Evolutionary conservation across 2,797 vertebrate genomes (phyloP).

Genomic region (Fistularia commersonii): DNA sequence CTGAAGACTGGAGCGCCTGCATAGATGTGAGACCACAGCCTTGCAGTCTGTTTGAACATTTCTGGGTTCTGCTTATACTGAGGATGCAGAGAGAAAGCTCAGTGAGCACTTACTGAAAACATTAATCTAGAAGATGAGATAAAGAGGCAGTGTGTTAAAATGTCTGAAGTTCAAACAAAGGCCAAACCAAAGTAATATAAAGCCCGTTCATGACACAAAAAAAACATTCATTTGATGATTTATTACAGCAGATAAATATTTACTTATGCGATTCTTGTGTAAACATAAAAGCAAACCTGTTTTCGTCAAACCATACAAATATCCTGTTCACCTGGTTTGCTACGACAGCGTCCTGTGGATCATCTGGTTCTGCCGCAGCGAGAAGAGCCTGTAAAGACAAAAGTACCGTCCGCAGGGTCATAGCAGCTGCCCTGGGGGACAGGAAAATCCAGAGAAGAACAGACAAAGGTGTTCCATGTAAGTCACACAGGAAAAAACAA

Average conservation of each 20-base stretch:
- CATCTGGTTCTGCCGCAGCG: constrained; percentile 96
- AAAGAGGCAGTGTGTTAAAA: too few species aligned
- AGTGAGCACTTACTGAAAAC: not conserved
- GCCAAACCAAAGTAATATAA: too few species aligned
- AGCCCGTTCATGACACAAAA: too few species aligned
- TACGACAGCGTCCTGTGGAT: constrained; percentile 98
- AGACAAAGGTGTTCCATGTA: not conserved
- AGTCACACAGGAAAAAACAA: not conserved
- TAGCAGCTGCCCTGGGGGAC: constrained; percentile 91
- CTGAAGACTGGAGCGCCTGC: constrained; percentile 93
- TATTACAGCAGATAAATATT: too few species aligned
- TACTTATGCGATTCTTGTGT: not conserved
- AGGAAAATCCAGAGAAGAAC: constrained; percentile 3
- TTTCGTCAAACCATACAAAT: not conserved
- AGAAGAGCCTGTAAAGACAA: constrained; percentile 96
- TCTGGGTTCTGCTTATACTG: constrained; percentile 96
- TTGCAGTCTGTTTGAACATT: constrained; percentile 95
- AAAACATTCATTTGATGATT: too few species aligned
- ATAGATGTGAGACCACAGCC: constrained; percentile 84
- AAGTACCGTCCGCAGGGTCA: constrained; percentile 98
- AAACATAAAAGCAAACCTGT: not conserved
- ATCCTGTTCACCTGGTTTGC: constrained; percentile 87
- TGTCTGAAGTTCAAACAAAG: too few species aligned
- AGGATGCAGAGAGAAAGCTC: constrained; percentile 20
- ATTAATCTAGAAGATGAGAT: not conserved